phyloP scores from a whole-genome alignment of 2,888 invertebrate genomes.

The Notodonta ziczac region DNA sequence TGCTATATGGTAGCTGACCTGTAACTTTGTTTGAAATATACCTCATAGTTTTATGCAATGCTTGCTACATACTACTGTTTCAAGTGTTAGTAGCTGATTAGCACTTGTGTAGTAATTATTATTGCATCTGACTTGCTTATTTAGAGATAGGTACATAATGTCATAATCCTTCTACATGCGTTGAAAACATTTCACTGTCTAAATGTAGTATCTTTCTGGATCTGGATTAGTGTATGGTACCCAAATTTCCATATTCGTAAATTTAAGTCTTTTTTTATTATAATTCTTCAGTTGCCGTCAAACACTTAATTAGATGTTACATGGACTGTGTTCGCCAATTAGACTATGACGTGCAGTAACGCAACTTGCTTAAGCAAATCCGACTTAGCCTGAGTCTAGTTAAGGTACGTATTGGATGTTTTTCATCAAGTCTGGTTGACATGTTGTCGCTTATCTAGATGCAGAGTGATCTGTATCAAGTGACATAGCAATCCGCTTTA shows the following conservation, averaged over 20 bases:
- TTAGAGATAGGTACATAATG: too few relatives aligned
- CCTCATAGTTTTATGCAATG: too few relatives aligned
- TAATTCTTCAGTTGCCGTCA: not conserved
- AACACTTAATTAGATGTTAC: not conserved
- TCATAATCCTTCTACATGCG: too few relatives aligned
- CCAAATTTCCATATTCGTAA: too few relatives aligned
- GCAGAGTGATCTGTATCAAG: not conserved
- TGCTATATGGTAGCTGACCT: too few relatives aligned
- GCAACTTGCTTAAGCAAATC: not conserved
- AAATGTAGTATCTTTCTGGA: too few relatives aligned
- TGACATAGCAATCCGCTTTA: too few relatives aligned
- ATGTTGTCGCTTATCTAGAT: not conserved
- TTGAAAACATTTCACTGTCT: too few relatives aligned
- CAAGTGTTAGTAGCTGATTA: not conserved
- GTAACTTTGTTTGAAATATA: too few relatives aligned
- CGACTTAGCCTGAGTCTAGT: not conserved
- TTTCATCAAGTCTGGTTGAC: not conserved
- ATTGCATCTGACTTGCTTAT: not conserved
- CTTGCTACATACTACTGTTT: not conserved
- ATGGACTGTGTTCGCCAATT: slow-evolving; percentile 1
- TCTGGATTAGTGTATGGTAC: too few relatives aligned
- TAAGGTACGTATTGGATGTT: not conserved
- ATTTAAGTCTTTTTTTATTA: not conserved
- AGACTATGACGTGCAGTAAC: not conserved
- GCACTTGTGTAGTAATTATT: not conserved